Evolutionary conservation across 1,140 invertebrate species (phyloP).

Genomic region (Bombus balteatus): DNA sequence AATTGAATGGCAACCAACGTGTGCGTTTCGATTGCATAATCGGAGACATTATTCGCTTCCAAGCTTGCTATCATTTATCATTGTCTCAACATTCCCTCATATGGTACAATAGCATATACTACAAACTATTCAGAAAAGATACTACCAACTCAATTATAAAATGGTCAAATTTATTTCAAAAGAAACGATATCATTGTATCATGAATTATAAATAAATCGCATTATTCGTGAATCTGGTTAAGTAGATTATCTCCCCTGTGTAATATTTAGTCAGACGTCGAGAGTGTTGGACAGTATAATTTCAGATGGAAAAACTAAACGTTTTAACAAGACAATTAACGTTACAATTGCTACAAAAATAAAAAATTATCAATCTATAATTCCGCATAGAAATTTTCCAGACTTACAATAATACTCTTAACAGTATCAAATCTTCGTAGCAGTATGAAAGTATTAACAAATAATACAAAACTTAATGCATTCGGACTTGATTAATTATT

Average conservation of each 20-base stretch:
- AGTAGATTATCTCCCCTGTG: not conserved
- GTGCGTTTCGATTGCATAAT: conserved; percentile 1
- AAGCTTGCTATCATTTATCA: not conserved
- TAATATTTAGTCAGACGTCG: not conserved
- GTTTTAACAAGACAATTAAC: no score
- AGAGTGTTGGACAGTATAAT: not conserved
- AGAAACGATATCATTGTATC: not conserved
- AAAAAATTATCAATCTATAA: no score
- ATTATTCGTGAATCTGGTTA: not conserved
- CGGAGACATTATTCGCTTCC: not conserved
- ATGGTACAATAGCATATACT: not conserved
- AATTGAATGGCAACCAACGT: not conserved
- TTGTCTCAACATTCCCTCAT: not conserved
- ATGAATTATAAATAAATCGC: not conserved
- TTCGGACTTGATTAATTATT: no score
- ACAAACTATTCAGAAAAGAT: not conserved
- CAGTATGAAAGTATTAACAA: no score
- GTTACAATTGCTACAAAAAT: no score
- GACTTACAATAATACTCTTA: not conserved
- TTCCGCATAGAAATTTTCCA: not conserved
- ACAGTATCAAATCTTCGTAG: no score
- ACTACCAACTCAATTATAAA: not conserved
- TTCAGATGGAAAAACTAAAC: no score
- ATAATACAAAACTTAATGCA: no score
- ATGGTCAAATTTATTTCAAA: not conserved